A percentile compares a stretch with the other conserved stretches of the same genome.
phyloP scores from a whole-genome alignment of 2,113 vertebrate genomes.

The Dascyllus trimaculatus region DNA sequence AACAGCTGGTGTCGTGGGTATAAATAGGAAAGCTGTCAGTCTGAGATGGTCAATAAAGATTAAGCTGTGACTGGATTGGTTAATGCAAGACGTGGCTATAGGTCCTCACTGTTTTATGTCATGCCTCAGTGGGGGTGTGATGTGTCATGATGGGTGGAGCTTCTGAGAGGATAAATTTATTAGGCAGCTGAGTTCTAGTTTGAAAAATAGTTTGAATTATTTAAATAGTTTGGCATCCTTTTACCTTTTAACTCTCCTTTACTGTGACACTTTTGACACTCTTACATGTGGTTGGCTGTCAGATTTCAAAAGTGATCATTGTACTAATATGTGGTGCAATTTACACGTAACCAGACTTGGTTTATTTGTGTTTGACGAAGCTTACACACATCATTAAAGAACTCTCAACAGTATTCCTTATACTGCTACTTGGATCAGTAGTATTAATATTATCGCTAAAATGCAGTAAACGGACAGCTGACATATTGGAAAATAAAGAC shows the following conservation, averaged over 20 bases:
- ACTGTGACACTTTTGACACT: neutral
- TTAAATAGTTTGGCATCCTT: neutral
- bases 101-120: conserved; percentile 47
- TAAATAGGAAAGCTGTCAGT: neutral
- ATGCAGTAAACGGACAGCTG: too few species aligned
- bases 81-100: neutral
- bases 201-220: conserved; percentile 4
- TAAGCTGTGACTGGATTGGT: neutral
- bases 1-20: neutral
- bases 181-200: too few species aligned
- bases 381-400: too few species aligned
- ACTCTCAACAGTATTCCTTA: too few species aligned
- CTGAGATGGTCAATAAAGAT: neutral
- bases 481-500: too few species aligned
- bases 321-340: too few species aligned
- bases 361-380: too few species aligned
- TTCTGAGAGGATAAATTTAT: conserved; percentile 4
- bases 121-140: conserved; percentile 45
- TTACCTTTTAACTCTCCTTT: neutral
- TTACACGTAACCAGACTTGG: too few species aligned
- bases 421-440: too few species aligned
- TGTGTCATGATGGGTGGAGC: conserved; percentile 49
- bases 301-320: too few species aligned
- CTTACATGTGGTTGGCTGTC: neutral
- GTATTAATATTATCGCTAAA: too few species aligned